Evolutionary conservation across 1,140 invertebrate genomes (phyloP).

Genomic region (Eulimnadia texana): DNA sequence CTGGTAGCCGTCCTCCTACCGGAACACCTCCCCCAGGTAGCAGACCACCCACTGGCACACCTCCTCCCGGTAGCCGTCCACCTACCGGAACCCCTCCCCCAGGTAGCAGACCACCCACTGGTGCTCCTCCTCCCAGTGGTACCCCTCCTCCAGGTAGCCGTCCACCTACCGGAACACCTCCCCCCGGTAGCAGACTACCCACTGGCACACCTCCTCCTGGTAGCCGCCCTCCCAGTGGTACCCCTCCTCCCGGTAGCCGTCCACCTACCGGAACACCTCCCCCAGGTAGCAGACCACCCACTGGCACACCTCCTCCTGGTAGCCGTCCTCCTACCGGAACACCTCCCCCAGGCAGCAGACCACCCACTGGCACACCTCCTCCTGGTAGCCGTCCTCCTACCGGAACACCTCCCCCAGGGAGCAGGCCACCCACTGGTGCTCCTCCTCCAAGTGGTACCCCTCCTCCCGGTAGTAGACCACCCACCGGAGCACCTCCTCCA

Average conservation of each 20-base stretch:
- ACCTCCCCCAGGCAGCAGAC: neutral
- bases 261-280: neutral
- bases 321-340: neutral
- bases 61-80: neutral
- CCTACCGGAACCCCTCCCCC: neutral
- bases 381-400: neutral
- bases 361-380: neutral
- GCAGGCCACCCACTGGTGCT: neutral
- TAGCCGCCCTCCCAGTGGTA: slow-evolving; percentile 23
- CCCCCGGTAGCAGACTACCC: too few species aligned
- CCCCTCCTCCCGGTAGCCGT: slow-evolving; percentile 19
- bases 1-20: too few species aligned
- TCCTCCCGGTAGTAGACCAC: slow-evolving; percentile 27
- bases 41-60: neutral
- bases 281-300: neutral
- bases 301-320: neutral
- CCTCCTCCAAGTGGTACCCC: slow-evolving; percentile 30
- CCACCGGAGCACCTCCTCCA: slow-evolving; percentile 15
- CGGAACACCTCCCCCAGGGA: neutral
- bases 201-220: neutral
- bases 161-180: slow-evolving; percentile 20
- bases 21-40: neutral
- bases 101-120: neutral
- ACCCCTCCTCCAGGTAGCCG: slow-evolving; percentile 28
- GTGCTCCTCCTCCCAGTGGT: slow-evolving; percentile 28